Percentiles rank a stretch among this genome's conserved stretches.
Evolutionary conservation across 1,140 invertebrate species (phyloP).

Genomic region (Papilio helenus): DNA sequence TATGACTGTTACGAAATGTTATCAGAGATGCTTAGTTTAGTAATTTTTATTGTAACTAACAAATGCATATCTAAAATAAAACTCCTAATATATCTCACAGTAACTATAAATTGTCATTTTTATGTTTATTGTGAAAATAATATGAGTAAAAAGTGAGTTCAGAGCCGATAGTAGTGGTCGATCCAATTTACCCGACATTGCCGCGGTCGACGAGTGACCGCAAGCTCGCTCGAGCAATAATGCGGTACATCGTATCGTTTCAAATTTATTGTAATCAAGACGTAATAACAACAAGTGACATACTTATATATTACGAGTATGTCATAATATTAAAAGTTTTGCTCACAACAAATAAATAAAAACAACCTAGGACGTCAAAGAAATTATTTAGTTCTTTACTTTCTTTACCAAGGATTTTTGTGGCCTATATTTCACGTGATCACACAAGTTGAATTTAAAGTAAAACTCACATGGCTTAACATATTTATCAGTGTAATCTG

Average conservation of each 20-base stretch:
- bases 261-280: constrained; percentile 16
- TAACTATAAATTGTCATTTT: neutral
- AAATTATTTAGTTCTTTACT: neutral
- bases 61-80: too few species aligned
- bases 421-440: neutral
- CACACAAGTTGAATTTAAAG: neutral
- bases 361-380: too few species aligned
- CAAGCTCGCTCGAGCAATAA: constrained; percentile 17
- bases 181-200: constrained; percentile 18
- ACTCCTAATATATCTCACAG: too few species aligned
- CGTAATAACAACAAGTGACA: neutral
- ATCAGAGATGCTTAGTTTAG: too few species aligned
- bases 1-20: too few species aligned
- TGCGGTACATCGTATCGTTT: constrained; percentile 20
- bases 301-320: too few species aligned
- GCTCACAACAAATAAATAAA: too few species aligned
- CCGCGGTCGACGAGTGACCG: constrained; percentile 18
- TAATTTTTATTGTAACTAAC: too few species aligned
- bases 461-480: neutral
- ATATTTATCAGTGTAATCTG: constrained; percentile 3
- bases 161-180: neutral
- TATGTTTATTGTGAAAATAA: neutral
- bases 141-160: neutral
- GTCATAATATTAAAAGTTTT: neutral
- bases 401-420: neutral